Evolutionary conservation across 53 echinoderm and acorn worm genomes (phyloP).

Genomic region (Crossaster papposus): DNA sequence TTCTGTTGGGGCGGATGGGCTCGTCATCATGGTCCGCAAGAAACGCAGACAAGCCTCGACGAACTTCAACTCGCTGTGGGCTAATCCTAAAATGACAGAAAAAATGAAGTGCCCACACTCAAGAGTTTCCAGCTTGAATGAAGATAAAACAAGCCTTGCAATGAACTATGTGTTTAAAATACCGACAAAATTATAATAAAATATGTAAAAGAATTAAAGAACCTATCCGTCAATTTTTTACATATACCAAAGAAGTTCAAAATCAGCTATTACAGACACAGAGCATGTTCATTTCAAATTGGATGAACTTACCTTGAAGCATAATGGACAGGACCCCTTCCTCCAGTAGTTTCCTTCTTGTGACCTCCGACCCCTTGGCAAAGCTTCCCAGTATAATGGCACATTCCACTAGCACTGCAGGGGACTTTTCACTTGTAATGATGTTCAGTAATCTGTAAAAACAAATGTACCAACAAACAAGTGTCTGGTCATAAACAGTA

Average conservation of each 20-base stretch:
- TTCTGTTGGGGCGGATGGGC: slow-evolving; percentile 85
- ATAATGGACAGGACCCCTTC: slow-evolving; percentile 86
- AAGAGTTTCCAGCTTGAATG: no score
- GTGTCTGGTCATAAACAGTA: no score
- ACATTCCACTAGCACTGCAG: slow-evolving; percentile 86
- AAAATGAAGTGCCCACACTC: not conserved
- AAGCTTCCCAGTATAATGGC: slow-evolving; percentile 92
- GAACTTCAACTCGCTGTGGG: slow-evolving; percentile 73
- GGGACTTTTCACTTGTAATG: slow-evolving; percentile 74
- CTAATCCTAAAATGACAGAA: slow-evolving; percentile 71
- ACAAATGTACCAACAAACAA: not conserved
- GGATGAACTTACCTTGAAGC: slow-evolving; percentile 69
- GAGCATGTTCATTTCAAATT: not conserved
- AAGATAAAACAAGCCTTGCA: no score
- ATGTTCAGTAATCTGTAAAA: slow-evolving; percentile 78
- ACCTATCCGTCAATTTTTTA: no score
- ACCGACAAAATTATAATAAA: no score
- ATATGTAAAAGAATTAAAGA: no score
- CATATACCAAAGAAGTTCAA: no score
- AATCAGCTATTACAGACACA: not conserved
- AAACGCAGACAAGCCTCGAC: slow-evolving; percentile 94
- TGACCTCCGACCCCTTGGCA: slow-evolving; percentile 89
- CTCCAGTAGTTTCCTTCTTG: slow-evolving; percentile 83
- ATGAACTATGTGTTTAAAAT: no score
- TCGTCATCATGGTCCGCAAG: slow-evolving; percentile 84